These are phyloP conservation scores for Stramonita haemastoma DNA, from an alignment of 2,888 invertebrate species.

Conservation along the genomic window DNA sequence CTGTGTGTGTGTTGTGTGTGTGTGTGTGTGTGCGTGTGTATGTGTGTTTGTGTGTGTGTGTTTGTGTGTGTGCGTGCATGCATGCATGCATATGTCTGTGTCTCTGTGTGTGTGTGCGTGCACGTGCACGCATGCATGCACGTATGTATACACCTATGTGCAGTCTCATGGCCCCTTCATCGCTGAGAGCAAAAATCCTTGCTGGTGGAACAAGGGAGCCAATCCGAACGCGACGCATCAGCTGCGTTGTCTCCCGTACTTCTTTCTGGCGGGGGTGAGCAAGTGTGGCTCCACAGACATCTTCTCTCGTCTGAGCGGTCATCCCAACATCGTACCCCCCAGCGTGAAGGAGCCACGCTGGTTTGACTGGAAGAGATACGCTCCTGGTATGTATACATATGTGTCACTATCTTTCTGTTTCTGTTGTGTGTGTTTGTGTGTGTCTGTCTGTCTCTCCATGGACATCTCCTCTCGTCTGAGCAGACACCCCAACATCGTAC, in stretches of 20 bases:
- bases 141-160: not conserved
- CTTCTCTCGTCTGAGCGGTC: slow-evolving; percentile 45
- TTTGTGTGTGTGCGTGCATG: too few species aligned
- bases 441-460: slow-evolving; percentile 41
- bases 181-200: slow-evolving; percentile 55
- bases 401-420: not conserved
- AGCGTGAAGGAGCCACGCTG: slow-evolving; percentile 39
- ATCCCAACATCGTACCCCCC: slow-evolving; percentile 51
- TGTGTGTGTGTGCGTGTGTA: too few species aligned
- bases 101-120: not conserved
- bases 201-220: slow-evolving; percentile 47
- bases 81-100: too few species aligned
- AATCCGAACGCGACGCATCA: not conserved
- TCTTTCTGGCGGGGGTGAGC: slow-evolving; percentile 55
- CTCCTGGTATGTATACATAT: slow-evolving; percentile 36
- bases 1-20: too few species aligned
- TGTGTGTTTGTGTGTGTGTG: too few species aligned
- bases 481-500: slow-evolving; percentile 50
- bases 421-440: too few species aligned
- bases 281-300: slow-evolving; percentile 58
- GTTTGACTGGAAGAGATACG: slow-evolving; percentile 45
- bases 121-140: not conserved
- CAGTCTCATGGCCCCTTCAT: slow-evolving; percentile 47
- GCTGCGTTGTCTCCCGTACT: slow-evolving; percentile 55
- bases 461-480: slow-evolving; percentile 51